phyloP scores from a whole-genome alignment of 1,140 invertebrate species.

The Sweltsa coloradensis region DNA sequence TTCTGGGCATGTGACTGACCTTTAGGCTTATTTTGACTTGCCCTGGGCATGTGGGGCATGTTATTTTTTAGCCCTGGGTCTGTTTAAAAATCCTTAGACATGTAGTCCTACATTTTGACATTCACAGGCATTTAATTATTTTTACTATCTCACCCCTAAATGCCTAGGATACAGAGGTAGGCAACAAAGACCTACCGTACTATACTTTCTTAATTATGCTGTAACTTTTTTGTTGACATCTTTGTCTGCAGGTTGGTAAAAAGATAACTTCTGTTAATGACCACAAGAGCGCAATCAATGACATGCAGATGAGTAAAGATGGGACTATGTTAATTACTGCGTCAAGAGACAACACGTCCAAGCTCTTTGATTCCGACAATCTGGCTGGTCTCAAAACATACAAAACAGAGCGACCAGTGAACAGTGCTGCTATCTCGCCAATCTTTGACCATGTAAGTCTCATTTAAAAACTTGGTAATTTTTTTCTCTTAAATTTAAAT shows the following conservation, averaged over 20 bases:
- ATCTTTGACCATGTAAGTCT: conserved; percentile 77
- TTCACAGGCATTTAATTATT: too few relatives aligned
- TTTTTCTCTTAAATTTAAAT: not conserved
- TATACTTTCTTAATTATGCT: too few relatives aligned
- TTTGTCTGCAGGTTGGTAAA: conserved; percentile 56
- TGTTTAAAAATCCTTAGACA: too few relatives aligned
- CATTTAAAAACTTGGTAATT: conserved; percentile 6
- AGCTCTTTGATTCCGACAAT: conserved; percentile 80
- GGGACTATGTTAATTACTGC: conserved; percentile 93
- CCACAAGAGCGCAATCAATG: conserved; percentile 82
- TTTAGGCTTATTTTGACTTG: too few relatives aligned
- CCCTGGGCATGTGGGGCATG: too few relatives aligned
- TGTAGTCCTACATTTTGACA: too few relatives aligned
- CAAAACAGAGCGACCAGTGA: conserved; percentile 92
- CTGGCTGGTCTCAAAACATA: conserved; percentile 84
- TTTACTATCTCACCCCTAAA: too few relatives aligned
- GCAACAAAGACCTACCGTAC: too few relatives aligned
- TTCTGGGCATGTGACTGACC: too few relatives aligned
- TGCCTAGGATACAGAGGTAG: too few relatives aligned
- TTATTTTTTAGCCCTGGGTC: too few relatives aligned
- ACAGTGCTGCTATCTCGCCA: conserved; percentile 92
- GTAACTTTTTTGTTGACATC: too few relatives aligned
- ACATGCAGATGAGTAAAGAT: conserved; percentile 90
- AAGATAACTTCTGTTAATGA: conserved; percentile 61
- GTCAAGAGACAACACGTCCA: conserved; percentile 87